These are phyloP conservation scores for Amphipoea lucens DNA, from an alignment of 2,888 invertebrate genomes.

Conservation along the genomic window DNA sequence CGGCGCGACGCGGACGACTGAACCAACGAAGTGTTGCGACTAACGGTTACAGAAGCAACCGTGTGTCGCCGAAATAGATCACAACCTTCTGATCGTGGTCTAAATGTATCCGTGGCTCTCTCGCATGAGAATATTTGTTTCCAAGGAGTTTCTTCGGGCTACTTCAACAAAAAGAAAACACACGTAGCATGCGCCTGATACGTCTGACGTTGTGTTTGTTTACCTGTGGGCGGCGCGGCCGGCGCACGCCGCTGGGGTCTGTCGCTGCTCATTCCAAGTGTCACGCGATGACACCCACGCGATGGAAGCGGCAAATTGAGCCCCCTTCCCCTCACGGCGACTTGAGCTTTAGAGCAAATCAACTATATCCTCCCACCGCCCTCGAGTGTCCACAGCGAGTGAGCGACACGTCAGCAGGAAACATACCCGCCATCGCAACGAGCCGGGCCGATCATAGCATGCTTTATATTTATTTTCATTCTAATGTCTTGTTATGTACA, in stretches of 20 bases:
- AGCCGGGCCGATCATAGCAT: neutral
- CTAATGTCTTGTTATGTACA: slow-evolving; percentile 8
- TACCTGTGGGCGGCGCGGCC: slow-evolving; percentile 15
- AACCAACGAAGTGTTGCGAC: neutral
- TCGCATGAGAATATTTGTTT: neutral
- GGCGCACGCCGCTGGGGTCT: neutral
- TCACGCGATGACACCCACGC: slow-evolving; percentile 63
- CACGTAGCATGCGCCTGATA: neutral
- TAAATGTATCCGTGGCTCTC: neutral
- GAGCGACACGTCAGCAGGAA: slow-evolving; percentile 10
- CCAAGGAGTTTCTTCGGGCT: no score
- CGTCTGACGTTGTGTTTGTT: neutral
- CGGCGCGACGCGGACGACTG: neutral
- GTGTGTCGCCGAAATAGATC: neutral
- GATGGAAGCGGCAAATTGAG: slow-evolving; percentile 65
- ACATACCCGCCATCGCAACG: neutral
- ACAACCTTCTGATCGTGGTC: neutral
- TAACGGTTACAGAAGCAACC: neutral
- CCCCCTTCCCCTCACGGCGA: slow-evolving; percentile 41
- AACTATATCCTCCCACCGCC: slow-evolving; percentile 66
- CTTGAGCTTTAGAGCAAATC: slow-evolving; percentile 61
- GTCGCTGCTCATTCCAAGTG: slow-evolving; percentile 26
- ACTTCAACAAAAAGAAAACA: neutral
- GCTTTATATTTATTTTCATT: slow-evolving; percentile 32
- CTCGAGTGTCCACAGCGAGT: slow-evolving; percentile 25